Percentiles rank a stretch among this genome's conserved stretches.
phyloP scores from a whole-genome alignment of 2,113 vertebrate species.

The Cavia porcellus region DNA sequence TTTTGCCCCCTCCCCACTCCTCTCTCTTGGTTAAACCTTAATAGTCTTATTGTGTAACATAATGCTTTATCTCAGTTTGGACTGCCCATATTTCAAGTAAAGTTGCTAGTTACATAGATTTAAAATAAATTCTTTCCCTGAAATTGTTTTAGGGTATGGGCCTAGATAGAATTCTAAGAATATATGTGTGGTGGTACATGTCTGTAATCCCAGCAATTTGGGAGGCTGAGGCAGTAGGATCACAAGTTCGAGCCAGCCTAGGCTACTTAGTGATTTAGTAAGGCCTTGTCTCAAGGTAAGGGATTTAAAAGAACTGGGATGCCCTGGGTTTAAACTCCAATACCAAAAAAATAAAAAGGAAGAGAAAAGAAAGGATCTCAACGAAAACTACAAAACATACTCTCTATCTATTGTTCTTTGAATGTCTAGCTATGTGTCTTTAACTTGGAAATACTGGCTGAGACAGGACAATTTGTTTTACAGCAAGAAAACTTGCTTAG shows the following conservation, averaged over 20 bases:
- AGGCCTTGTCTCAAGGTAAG: not conserved
- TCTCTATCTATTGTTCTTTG: not conserved
- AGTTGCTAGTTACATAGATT: not conserved
- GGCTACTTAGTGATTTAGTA: not conserved
- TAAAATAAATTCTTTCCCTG: constrained; percentile 14
- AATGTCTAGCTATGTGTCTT: constrained; percentile 7
- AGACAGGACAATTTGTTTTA: not conserved
- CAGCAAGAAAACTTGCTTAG: constrained; percentile 5
- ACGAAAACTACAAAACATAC: constrained; percentile 18
- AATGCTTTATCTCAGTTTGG: not conserved
- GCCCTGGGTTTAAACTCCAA: not conserved
- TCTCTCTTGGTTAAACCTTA: not conserved
- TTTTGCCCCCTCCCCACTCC: not conserved
- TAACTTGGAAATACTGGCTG: constrained; percentile 30
- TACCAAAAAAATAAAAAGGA: not conserved
- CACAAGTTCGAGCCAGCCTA: not conserved
- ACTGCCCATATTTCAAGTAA: constrained; percentile 21
- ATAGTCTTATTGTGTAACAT: not conserved
- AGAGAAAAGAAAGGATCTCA: not conserved
- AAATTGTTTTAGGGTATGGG: not conserved
- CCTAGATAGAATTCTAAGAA: not conserved
- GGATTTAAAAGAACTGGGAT: not conserved
- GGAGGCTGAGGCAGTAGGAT: not conserved
- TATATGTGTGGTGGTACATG: not conserved
- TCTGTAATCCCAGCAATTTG: not conserved